Conservation (phyloP, 2,888 invertebrate species). For the Napeogenes inachia region DNA sequence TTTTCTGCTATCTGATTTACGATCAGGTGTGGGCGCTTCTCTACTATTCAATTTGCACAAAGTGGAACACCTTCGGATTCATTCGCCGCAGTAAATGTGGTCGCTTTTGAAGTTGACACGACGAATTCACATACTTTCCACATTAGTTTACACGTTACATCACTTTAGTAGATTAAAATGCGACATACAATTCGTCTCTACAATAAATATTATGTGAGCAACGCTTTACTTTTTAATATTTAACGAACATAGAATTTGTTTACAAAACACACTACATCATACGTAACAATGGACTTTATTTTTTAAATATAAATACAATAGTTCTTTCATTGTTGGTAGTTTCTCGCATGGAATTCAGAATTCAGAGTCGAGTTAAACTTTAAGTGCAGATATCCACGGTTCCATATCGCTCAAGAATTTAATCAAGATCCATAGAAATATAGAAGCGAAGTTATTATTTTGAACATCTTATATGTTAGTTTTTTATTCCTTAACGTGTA, state of each 20-base stretch:
- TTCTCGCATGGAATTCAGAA: constrained; percentile 43
- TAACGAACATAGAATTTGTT: no score
- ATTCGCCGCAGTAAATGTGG: constrained; percentile 44
- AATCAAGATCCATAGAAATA: constrained; percentile 9
- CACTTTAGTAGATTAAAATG: neutral
- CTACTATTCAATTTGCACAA: constrained; percentile 63
- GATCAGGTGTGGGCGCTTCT: constrained; percentile 58
- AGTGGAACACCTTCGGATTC: constrained; percentile 58
- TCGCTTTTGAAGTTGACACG: constrained; percentile 43
- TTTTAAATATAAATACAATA: neutral
- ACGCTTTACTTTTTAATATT: constrained; percentile 10
- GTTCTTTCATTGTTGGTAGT: neutral
- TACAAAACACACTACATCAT: no score
- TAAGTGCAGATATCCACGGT: constrained; percentile 6
- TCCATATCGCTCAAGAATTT: constrained; percentile 7
- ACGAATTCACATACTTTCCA: constrained; percentile 28
- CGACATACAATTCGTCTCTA: neutral
- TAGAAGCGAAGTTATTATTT: neutral
- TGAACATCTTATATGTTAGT: neutral
- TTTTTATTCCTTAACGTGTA: no score
- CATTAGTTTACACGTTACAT: constrained; percentile 9
- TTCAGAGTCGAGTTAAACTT: constrained; percentile 43
- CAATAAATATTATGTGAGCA: constrained; percentile 15
- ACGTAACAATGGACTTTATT: no score
- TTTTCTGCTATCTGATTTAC: constrained; percentile 55